Percentiles rank a stretch among this genome's conserved stretches.
Conservation (phyloP, 2,888 invertebrate genomes). For the Caenorhabditis afra region DNA sequence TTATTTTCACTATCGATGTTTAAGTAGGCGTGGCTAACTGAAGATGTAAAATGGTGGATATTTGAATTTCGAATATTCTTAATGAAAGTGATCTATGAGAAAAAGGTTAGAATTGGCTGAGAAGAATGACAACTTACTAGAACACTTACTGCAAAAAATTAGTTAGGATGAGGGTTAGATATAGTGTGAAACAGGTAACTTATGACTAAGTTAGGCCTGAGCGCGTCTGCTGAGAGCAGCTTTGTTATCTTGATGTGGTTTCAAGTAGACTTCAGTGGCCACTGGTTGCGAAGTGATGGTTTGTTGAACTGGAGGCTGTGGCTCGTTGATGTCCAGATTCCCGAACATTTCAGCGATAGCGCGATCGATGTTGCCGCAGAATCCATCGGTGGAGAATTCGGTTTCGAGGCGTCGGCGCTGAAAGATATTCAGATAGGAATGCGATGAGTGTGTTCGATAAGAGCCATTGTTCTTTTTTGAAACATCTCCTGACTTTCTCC, state of each 20-base stretch:
- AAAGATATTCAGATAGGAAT: conserved; percentile 44
- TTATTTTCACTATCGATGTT: conserved; percentile 30
- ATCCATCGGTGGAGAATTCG: conserved; percentile 76
- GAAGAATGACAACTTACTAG: conserved; percentile 40
- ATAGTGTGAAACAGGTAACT: not conserved
- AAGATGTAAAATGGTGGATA: not conserved
- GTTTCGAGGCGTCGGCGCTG: conserved; percentile 76
- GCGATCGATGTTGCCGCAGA: conserved; percentile 76
- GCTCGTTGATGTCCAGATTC: conserved; percentile 25
- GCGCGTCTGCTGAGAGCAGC: conserved; percentile 35
- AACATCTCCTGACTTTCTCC: conserved; percentile 41
- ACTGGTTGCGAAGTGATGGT: conserved; percentile 33
- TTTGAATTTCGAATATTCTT: conserved; percentile 6
- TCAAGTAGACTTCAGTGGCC: conserved; percentile 37
- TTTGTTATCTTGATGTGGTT: conserved; percentile 32
- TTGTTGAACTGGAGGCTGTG: not conserved
- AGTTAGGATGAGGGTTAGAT: not conserved
- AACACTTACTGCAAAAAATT: conserved; percentile 28
- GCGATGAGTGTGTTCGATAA: conserved; percentile 16
- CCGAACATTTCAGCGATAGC: conserved; percentile 76
- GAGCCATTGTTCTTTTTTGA: conserved; percentile 55
- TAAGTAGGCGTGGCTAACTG: not conserved
- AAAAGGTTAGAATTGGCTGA: conserved; percentile 13
- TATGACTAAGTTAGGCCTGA: conserved; percentile 26
- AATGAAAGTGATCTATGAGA: conserved; percentile 1